Evolutionary conservation across 2,888 invertebrate species (phyloP), one percentile per base, ranked within the genome.

Genomic region (Caenorhabditis panamensis): DNA sequence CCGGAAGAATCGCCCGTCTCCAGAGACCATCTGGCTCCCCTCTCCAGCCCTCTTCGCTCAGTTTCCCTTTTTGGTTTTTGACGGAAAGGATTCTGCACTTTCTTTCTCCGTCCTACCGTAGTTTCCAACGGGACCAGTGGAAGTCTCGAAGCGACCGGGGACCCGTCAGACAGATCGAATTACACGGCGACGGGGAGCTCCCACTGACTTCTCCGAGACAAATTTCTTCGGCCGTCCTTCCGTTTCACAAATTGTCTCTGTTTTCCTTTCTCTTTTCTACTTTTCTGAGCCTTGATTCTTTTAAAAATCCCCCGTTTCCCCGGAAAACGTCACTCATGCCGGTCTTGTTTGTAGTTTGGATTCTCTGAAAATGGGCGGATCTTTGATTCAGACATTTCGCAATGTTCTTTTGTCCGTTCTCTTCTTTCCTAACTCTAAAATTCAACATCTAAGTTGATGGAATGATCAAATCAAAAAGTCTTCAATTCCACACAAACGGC

Each of bases 391-490:
- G n/a, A n/a, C n/a, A n/a, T 41, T 41, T 41, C 41, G 9, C 41
- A 9, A 41, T 41, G 2, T 41, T 41, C 16, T 9, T 3, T 16
- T 13, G 8, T 41, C 13, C 9, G 5, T 16, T 41, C 13, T 41
- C 41, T 41, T 13, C 3, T 41, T 20, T 49, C 20, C 31, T 31
- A 9, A 31, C 31, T 28, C 26, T 58, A 54, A 62, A 31, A 49
- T 11, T n/a, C 20, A 37, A 53, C 47, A 44, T n/a, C 28, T 16
- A 20, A 51, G 16, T 16, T 4, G 18, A 37, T 56, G 37, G 47
- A 54, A 84, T 82, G 84, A 79, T 82, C 62, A 84, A 83, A 66
- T 83, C 82, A 16, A 72, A 81, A 67, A 83, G 82, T 78, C 64
- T 83, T 8, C 81, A 81, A 61, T 81, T 83, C 59, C 63, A 76